Base-by-base conservation (phyloP, 2,888 invertebrate species). In the Julus scandinavius region DNA sequence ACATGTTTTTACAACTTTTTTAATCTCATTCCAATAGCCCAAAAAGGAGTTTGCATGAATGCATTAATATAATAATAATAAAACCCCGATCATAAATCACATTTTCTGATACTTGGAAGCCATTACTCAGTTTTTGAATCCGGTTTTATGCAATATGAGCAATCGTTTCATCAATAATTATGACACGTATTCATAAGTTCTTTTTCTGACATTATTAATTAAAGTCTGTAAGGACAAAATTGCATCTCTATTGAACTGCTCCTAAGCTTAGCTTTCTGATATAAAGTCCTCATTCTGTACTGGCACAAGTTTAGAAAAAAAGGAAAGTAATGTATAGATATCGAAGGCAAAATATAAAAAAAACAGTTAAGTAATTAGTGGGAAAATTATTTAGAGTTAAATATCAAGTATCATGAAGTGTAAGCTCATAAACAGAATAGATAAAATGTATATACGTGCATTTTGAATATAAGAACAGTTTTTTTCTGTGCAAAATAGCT, bases 81-180 rank as follows among this genome's bases (percentile, higher is more conserved):
- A 20, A 20, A 72, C 72, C 72, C 29, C 29, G 72, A 72, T 29
- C 72, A 72, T 72, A 72, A 72, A 72, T 72, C 72, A 72, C 72
- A 72, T 72, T 72, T 72, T 72, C 29, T 72, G 72, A 72, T 72
- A 72, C 72, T 11, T 29, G 72, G 72, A 72, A 72, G 9, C 29
- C 72, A 72, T 72, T 72, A 72, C 72, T 72, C 72, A 72, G 72
- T 72, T 72, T 72, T 72, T 72, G 72, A 72, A 72, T 20, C 72
- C 20, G 72, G 72, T 29, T 72, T 72, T 72, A 72, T 72, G 72
- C 72, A 72, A 72, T 72, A 20, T 72, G 20, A 72, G 72, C 72
- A 72, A 72, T 72, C 72, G 72, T 72, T 72, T 72, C 72, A 72
- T 72, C 72, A 72, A 72, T 72, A 72, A 72, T 72, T 72, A 72